Evolutionary conservation across 1,140 invertebrate species (phyloP).

Genomic region (Dermatophagoides farinae): DNA sequence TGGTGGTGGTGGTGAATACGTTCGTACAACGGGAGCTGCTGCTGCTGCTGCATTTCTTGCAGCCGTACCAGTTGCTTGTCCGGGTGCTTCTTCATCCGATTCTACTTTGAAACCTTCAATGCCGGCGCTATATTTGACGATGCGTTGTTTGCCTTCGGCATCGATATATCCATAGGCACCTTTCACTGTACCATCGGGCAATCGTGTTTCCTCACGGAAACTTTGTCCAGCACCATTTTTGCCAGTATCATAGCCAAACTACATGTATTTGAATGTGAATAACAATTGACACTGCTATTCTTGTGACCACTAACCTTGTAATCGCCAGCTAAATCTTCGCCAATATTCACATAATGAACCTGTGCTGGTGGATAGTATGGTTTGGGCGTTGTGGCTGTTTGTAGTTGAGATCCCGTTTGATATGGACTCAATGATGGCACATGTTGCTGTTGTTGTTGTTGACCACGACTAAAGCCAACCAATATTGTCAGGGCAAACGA

Average conservation of each 20-base stretch:
- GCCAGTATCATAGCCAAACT: slow-evolving; percentile 22
- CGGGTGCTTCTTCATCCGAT: slow-evolving; percentile 23
- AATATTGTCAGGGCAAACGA: neutral
- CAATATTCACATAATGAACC: slow-evolving; percentile 16
- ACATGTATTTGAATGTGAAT: neutral
- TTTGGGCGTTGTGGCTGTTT: slow-evolving; percentile 1
- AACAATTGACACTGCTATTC: no score
- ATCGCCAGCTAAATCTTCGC: slow-evolving; percentile 13
- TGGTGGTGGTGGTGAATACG: neutral
- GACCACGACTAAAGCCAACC: neutral
- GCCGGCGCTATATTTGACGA: slow-evolving; percentile 40
- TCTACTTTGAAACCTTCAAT: slow-evolving; percentile 39
- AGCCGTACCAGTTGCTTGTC: slow-evolving; percentile 8
- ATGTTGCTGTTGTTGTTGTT: neutral
- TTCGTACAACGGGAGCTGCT: neutral
- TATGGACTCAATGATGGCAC: no score
- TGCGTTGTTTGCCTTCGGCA: slow-evolving; percentile 31
- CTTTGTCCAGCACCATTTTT: slow-evolving; percentile 19
- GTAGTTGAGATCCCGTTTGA: neutral
- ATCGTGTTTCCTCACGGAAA: slow-evolving; percentile 21
- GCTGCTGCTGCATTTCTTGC: neutral
- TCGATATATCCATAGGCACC: slow-evolving; percentile 39
- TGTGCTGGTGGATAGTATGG: slow-evolving; percentile 8
- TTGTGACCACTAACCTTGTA: slow-evolving; percentile 16
- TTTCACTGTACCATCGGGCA: slow-evolving; percentile 25